These are phyloP conservation scores for Lycophotia porphyrea DNA, from an alignment of 2,888 invertebrate genomes.

Conservation along the genomic window DNA sequence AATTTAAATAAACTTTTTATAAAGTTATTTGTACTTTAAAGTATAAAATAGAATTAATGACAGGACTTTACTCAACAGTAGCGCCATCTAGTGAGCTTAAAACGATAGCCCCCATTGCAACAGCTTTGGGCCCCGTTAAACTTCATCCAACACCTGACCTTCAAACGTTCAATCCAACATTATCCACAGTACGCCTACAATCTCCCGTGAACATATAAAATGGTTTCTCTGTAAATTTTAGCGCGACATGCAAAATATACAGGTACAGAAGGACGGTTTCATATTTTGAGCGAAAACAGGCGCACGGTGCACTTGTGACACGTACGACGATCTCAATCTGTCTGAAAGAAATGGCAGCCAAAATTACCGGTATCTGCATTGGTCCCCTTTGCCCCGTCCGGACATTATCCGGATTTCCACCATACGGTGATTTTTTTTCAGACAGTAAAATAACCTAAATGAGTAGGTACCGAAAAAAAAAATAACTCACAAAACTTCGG, in stretches of 20 bases:
- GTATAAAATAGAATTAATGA: too few species aligned
- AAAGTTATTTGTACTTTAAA: too few species aligned
- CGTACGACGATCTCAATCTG: background rate
- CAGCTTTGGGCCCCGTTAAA: constrained; percentile 6
- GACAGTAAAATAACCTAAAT: too few species aligned
- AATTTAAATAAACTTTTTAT: too few species aligned
- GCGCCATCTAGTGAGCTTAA: too few species aligned
- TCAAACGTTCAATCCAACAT: constrained; percentile 50
- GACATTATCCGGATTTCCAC: background rate
- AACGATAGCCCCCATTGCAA: too few species aligned
- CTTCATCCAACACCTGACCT: constrained; percentile 7
- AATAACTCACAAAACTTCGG: background rate
- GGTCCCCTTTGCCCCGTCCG: background rate
- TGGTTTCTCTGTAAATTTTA: constrained; percentile 57
- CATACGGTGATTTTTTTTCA: background rate
- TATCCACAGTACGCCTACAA: constrained; percentile 46
- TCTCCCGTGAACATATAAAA: constrained; percentile 51
- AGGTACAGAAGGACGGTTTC: background rate
- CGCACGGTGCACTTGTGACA: background rate
- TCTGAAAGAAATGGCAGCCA: background rate
- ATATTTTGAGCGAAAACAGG: background rate
- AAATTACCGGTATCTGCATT: background rate
- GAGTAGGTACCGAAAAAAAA: background rate
- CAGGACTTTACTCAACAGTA: too few species aligned
- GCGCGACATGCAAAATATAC: constrained; percentile 3